Percentiles rank a stretch among this genome's conserved stretches.
phyloP scores from a whole-genome alignment of 2,113 vertebrate genomes.

The Pionites leucogaster region DNA sequence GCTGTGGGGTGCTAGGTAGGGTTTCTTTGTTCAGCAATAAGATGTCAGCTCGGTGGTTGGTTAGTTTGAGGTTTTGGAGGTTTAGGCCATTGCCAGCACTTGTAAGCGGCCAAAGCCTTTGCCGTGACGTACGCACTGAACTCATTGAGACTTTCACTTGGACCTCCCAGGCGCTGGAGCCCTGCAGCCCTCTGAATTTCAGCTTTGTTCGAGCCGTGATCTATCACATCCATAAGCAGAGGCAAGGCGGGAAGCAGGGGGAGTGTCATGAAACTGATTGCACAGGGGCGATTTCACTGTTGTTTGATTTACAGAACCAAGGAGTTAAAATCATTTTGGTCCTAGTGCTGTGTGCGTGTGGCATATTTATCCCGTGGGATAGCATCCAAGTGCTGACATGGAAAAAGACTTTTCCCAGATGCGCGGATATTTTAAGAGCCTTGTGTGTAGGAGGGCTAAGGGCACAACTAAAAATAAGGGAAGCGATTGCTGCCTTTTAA shows the following conservation, averaged over 20 bases:
- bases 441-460: neutral
- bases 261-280: neutral
- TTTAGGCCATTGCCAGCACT: neutral
- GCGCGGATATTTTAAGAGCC: slow-evolving; percentile 24
- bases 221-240: neutral
- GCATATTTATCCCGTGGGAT: neutral
- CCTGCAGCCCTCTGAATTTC: neutral
- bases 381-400: slow-evolving; percentile 52
- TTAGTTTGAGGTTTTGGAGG: neutral
- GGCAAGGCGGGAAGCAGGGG: neutral
- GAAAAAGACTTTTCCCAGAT: slow-evolving; percentile 42
- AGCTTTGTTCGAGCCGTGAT: neutral
- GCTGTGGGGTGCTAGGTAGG: neutral
- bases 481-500: neutral
- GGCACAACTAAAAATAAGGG: slow-evolving; percentile 19
- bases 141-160: neutral
- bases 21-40: neutral
- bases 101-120: neutral
- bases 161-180: slow-evolving; percentile 47
- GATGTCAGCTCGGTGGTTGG: neutral
- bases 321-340: neutral
- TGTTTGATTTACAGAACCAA: neutral
- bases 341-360: neutral
- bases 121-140: neutral
- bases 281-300: neutral